Percentiles rank a stretch among this genome's conserved stretches.
Evolutionary conservation across 2,797 vertebrate species (phyloP).

Genomic region (Cetoscarus ocellatus): DNA sequence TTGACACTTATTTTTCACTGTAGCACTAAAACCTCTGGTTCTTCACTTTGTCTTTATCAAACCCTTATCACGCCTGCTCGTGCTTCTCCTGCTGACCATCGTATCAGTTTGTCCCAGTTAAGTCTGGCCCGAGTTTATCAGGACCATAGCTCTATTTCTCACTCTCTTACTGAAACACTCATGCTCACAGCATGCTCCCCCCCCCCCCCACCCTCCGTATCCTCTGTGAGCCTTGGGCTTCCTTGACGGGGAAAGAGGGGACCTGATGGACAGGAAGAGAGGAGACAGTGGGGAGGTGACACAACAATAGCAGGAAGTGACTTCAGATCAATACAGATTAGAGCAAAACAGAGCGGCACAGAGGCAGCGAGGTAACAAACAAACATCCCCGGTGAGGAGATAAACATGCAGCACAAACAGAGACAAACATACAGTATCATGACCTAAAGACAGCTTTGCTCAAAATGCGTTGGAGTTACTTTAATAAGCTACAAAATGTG

Average conservation of each 20-base stretch:
- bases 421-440: conserved; percentile 2
- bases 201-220: conserved; percentile 48
- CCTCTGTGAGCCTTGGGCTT: conserved; percentile 68
- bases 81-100: conserved; percentile 35
- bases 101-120: conserved; percentile 33
- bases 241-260: conserved; percentile 67
- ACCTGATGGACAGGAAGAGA: conserved; percentile 80
- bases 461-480: not conserved
- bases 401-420: conserved; percentile 68
- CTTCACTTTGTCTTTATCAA: conserved; percentile 13
- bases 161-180: not conserved
- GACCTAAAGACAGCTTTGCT: not conserved
- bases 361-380: conserved; percentile 63
- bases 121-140: conserved; percentile 54
- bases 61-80: conserved; percentile 31
- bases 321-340: conserved; percentile 81
- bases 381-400: conserved; percentile 71
- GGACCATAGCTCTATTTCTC: not conserved
- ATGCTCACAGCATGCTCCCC: not conserved
- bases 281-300: conserved; percentile 81
- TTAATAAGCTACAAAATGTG: not conserved
- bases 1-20: conserved; percentile 2
- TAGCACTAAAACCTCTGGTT: not conserved
- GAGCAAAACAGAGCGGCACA: conserved; percentile 57
- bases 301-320: conserved; percentile 86